These are phyloP conservation scores for Pecten maximus DNA, from an alignment of 2,888 invertebrate genomes.

Conservation along the genomic window DNA sequence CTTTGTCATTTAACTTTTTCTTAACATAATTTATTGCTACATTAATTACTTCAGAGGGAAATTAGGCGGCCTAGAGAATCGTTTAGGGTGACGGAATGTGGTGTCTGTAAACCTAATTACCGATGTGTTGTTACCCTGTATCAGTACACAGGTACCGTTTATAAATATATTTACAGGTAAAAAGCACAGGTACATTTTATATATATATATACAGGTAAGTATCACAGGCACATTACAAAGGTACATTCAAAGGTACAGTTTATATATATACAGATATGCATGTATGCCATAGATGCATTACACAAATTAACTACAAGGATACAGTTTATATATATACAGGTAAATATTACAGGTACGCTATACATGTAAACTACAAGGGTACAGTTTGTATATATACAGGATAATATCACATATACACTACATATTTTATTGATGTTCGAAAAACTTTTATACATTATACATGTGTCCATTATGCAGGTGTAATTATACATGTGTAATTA, in stretches of 20 bases:
- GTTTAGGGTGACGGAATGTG: constrained; percentile 13
- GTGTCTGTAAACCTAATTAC: neutral
- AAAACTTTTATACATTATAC: too few species aligned
- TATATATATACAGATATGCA: too few species aligned
- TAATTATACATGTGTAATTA: too few species aligned
- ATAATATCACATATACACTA: too few species aligned
- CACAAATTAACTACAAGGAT: too few species aligned
- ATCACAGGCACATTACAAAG: neutral
- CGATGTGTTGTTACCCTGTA: neutral
- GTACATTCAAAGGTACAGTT: neutral
- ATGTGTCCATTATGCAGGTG: too few species aligned
- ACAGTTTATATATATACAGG: too few species aligned
- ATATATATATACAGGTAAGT: neutral
- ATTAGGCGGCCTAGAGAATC: neutral
- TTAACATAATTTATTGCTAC: constrained; percentile 32
- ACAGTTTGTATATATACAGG: too few species aligned
- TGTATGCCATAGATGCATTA: too few species aligned
- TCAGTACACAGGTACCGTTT: neutral
- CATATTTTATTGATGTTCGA: too few species aligned
- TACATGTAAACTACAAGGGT: too few species aligned
- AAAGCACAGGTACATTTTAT: neutral
- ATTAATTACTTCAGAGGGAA: constrained; percentile 13
- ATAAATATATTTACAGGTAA: neutral
- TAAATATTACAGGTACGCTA: too few species aligned
- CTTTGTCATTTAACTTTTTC: neutral